Base-by-base conservation (phyloP, 2,888 invertebrate species). In the Mayetiola destructor region DNA sequence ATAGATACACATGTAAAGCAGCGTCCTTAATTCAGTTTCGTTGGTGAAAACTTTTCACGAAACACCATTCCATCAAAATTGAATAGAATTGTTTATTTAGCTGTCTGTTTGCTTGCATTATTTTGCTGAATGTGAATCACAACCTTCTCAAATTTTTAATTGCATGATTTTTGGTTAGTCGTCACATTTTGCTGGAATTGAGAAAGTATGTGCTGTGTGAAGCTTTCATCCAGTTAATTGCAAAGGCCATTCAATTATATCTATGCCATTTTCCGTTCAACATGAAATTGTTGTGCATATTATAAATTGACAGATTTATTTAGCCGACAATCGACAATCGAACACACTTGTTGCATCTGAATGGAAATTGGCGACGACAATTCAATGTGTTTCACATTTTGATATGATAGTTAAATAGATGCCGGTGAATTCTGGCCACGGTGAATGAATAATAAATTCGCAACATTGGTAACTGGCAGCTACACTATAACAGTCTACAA, bases 211-310 rank as follows among this genome's bases (percentile, higher is more conserved):
- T 48, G 21, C 18, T 16, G 39, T 5, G 20, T 20, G 4, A 4
- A 20, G 18, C 39, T 10, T 14, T 21, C 40, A 20, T 39, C 20
- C 21, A 14, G 21, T 14, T 40, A 40, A 40, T 40, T 40, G 21
- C 21, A 16, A 27, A 48, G 23, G 48, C 27, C 23, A 48, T 48
- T 48, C 48, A 48, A 48, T 48, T 48, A 48, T n/a, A n/a, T 48
- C 48, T 27, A 48, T 27, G 48, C 48, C 48, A 27, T 48, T 48
- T 48, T 40, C 21, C 5, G 14, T 36, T 36, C 14, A 4, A 12
- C 14, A 12, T 2, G 3, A 14, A n/a, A 3, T 48, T 27, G 21
- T 5, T 48, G 48, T 48, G 12, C 27, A n/a, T n/a, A n/a, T n/a
- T n/a, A n/a, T n/a, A n/a, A n/a, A n/a, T 27, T 48, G 48, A 27